phyloP scores from a whole-genome alignment of 2,888 invertebrate genomes.

The Eupithecia vulgata region DNA sequence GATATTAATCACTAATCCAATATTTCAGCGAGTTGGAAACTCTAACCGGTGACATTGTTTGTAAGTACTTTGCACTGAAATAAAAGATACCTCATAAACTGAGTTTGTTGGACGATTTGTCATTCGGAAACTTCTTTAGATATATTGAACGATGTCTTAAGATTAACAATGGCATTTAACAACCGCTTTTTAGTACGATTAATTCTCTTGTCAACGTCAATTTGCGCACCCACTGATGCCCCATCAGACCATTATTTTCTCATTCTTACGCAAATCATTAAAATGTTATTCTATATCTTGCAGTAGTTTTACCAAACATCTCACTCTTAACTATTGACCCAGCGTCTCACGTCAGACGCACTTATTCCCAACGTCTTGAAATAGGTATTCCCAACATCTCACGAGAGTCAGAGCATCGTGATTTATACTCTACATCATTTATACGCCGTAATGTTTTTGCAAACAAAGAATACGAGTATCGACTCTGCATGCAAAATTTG shows the following conservation, averaged over 20 bases:
- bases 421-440: neutral
- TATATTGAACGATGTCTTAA: neutral
- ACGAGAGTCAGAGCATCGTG: neutral
- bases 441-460: neutral
- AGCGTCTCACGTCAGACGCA: too few species aligned
- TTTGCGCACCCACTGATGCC: too few species aligned
- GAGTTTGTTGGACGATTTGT: constrained; percentile 8
- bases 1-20: constrained; percentile 9
- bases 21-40: constrained; percentile 12
- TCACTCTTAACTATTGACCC: too few species aligned
- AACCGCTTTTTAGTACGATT: neutral
- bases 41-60: constrained; percentile 14
- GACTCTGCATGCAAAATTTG: neutral
- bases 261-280: too few species aligned
- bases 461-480: neutral
- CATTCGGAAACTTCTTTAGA: neutral
- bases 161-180: too few species aligned
- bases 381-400: neutral
- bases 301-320: too few species aligned
- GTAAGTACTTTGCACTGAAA: constrained; percentile 5
- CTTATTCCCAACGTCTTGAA: too few species aligned
- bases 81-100: constrained; percentile 13
- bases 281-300: too few species aligned
- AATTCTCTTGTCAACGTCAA: neutral
- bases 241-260: too few species aligned